These are phyloP conservation scores for Acronicta psi DNA, from an alignment of 2,888 invertebrate genomes.

Conservation along the genomic window DNA sequence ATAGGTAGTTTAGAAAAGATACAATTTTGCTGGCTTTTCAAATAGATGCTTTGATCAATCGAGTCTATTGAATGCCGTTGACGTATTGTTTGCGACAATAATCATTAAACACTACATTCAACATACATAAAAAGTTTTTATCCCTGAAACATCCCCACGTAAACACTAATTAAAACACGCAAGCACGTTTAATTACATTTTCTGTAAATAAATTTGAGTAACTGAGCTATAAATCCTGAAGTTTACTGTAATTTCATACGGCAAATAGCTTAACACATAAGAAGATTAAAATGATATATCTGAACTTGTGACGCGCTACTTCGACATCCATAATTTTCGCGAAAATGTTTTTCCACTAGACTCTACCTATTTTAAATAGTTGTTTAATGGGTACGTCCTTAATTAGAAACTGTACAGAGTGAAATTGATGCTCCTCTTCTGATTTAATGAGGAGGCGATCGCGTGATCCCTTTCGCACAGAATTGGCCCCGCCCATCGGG, in stretches of 20 bases:
- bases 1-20: too few species aligned
- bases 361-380: constrained; percentile 87
- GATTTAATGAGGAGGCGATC: constrained; percentile 85
- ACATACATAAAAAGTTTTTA: too few species aligned
- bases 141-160: constrained; percentile 7
- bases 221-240: constrained; percentile 33
- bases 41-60: constrained; percentile 21
- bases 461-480: constrained; percentile 87
- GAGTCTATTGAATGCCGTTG: constrained; percentile 31
- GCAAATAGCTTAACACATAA: constrained; percentile 48
- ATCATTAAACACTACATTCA: too few species aligned
- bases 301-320: constrained; percentile 69
- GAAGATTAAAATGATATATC: constrained; percentile 58
- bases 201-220: constrained; percentile 27
- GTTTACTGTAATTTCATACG: constrained; percentile 41
- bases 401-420: constrained; percentile 84
- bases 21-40: constrained; percentile 32
- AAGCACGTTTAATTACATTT: constrained; percentile 7
- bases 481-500: constrained; percentile 85
- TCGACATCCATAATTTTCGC: constrained; percentile 76
- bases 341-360: constrained; percentile 80
- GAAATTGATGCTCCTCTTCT: constrained; percentile 84
- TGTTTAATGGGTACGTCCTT: constrained; percentile 88
- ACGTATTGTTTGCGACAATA: constrained; percentile 29
- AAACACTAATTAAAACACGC: constrained; percentile 24